Percentiles rank a stretch among this genome's conserved stretches.
phyloP scores from a whole-genome alignment of 2,113 vertebrate species.

The Neotragus pygmaeus region DNA sequence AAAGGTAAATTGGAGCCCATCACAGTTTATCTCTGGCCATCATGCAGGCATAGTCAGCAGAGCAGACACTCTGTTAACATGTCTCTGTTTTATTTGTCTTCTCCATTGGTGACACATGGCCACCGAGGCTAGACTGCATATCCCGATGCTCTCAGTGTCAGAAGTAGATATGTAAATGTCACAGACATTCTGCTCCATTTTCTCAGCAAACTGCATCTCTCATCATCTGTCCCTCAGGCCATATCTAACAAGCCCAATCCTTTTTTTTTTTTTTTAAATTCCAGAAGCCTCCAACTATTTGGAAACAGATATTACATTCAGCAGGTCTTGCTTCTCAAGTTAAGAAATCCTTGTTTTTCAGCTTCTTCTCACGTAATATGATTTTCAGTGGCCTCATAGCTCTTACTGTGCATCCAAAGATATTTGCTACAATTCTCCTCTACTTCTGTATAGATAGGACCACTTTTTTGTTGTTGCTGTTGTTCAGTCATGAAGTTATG shows the following conservation, averaged over 20 bases:
- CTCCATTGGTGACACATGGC: neutral
- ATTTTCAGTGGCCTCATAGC: neutral
- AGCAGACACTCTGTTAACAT: neutral
- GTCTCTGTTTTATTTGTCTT: neutral
- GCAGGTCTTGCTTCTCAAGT: neutral
- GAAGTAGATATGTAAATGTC: neutral
- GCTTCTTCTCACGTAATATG: neutral
- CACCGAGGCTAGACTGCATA: accelerated
- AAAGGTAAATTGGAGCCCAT: neutral
- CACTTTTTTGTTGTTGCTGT: neutral
- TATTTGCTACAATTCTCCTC: neutral
- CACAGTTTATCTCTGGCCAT: neutral
- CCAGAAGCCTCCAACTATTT: neutral
- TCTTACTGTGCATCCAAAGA: neutral
- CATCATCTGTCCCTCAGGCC: neutral
- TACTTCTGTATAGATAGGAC: neutral
- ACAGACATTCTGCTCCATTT: neutral
- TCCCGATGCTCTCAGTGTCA: neutral
- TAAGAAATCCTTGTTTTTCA: neutral
- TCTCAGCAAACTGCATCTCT: neutral
- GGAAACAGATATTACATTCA: neutral
- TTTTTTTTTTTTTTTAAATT: neutral
- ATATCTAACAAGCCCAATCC: neutral
- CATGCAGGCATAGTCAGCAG: neutral
- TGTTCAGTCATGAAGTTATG: neutral